Evolutionary conservation across 1,140 invertebrate genomes (phyloP), one percentile per base, ranked within the genome.

Genomic region (Colletes latitarsis): DNA sequence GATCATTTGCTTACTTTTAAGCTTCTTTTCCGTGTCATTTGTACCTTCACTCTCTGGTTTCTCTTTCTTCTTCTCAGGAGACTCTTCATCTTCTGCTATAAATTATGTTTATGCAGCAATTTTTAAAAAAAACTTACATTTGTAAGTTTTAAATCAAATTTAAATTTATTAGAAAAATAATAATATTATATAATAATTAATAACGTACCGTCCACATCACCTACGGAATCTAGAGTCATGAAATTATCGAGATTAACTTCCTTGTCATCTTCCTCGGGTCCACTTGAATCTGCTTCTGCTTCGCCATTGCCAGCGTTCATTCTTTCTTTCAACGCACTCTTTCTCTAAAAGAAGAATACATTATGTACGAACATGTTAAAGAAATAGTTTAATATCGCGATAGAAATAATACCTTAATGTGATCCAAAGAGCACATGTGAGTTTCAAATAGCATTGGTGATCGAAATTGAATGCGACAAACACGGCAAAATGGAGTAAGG

Each of bases 381-480:
- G 30, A 30, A 17, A 55, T 8, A 1, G 4, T 52, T 43, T 52
- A 58, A 60, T 21, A 30, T 41, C 4, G 1, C 1, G 19, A 43
- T 14, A 21, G 19, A 71, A 41, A 68, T 9, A 49, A 10, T 93
- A 96, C 96, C 94, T 96, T 96, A 17, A 97, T 95, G 88, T 97
- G 97, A 83, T 96, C 96, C 75, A 97, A 91, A 1, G 96, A 96
- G 88, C 96, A 97, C 58, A 96, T 95, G 91, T 97, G 97, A 80
- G 96, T 96, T 89, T 97, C 96, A 90, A 96, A 97, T 4, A 96
- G 93, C 96, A 97, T 97, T 10, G 96, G 96, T 77, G 96, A 96
- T 73, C 96, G 96, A 91, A 97, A 97, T 17, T 95, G 95, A 71
- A 96, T 92, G 39, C 95, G 95, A 90, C 96, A 96, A 55, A 95